Conservation (phyloP, 1,140 invertebrate genomes). For the Drosophila paulistorum region DNA sequence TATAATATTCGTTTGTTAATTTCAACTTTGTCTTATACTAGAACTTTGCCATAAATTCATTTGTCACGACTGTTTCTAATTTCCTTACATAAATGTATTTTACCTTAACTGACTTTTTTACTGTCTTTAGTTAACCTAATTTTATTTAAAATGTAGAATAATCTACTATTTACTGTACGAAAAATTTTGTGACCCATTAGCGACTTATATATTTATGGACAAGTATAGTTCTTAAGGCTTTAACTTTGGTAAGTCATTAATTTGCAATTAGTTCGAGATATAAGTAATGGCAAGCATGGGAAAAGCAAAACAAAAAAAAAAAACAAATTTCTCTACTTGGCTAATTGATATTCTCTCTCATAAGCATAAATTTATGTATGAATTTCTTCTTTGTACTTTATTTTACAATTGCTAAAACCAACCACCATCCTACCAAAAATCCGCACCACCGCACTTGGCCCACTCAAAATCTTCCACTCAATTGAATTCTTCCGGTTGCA, state of each 20-base stretch:
- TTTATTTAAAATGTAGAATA: too few species aligned
- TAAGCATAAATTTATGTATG: constrained; percentile 30
- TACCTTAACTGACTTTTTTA: too few species aligned
- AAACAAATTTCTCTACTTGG: constrained; percentile 40
- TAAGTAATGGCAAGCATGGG: constrained; percentile 71
- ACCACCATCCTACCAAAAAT: constrained; percentile 2
- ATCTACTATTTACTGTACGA: background rate
- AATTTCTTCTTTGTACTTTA: background rate
- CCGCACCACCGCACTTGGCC: background rate
- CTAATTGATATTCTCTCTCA: constrained; percentile 48
- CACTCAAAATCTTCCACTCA: constrained; percentile 62
- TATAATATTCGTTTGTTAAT: too few species aligned
- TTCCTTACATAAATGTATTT: too few species aligned
- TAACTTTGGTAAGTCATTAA: constrained; percentile 67
- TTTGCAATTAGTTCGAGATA: constrained; percentile 76
- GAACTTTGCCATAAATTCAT: too few species aligned
- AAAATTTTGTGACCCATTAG: background rate
- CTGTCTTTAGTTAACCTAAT: too few species aligned
- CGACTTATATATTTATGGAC: background rate
- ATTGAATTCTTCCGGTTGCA: constrained; percentile 78
- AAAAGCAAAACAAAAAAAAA: constrained; percentile 37
- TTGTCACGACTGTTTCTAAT: too few species aligned
- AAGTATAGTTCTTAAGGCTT: constrained; percentile 2
- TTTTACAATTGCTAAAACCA: constrained; percentile 53
- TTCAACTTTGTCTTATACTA: too few species aligned